Evolutionary conservation across 1,140 invertebrate genomes (phyloP).

Genomic region (Paramacrobiotus metropolitanus): DNA sequence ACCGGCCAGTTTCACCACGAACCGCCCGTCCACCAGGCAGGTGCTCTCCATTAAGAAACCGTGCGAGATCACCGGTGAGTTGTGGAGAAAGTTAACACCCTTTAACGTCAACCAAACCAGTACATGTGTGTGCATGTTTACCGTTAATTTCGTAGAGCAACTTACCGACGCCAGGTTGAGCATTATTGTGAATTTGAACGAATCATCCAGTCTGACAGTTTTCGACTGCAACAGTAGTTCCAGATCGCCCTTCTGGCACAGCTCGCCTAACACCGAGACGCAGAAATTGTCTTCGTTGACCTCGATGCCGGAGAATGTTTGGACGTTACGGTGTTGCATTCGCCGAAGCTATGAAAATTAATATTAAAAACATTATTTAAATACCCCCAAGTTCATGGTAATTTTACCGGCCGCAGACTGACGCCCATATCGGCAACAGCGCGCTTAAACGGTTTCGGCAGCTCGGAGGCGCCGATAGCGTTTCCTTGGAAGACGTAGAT

Average conservation of each 20-base stretch:
- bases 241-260: background rate
- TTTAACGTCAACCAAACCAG: too few species aligned
- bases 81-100: too few species aligned
- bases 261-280: background rate
- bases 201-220: background rate
- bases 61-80: too few species aligned
- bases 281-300: background rate
- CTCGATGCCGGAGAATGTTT: background rate
- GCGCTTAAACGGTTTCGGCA: background rate
- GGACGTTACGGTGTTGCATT: background rate
- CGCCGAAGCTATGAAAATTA: background rate
- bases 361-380: background rate
- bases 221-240: background rate
- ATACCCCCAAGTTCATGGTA: background rate
- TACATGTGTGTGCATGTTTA: too few species aligned
- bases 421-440: background rate
- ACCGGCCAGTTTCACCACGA: too few species aligned
- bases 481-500: background rate
- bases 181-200: background rate
- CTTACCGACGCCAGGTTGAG: background rate
- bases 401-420: background rate
- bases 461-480: background rate
- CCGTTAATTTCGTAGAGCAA: too few species aligned
- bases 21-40: too few species aligned
- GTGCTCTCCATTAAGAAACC: too few species aligned